Evolutionary conservation across 2,888 invertebrate species (phyloP).

Genomic region (Drosophila cracens): DNA sequence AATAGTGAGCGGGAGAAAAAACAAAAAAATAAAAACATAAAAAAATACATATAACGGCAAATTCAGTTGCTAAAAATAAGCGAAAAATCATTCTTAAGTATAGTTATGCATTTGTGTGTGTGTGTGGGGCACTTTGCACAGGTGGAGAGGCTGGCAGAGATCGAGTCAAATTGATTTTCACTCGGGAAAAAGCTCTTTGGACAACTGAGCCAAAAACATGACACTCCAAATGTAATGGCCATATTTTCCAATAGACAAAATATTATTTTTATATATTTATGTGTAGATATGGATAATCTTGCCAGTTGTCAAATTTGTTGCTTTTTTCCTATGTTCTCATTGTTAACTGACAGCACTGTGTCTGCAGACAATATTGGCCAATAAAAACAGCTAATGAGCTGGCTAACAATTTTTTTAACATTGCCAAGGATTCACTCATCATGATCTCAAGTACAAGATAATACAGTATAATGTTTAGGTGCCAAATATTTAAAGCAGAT

Average conservation of each 20-base stretch:
- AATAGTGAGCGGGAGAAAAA: slow-evolving; percentile 47
- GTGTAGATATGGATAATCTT: slow-evolving; percentile 22
- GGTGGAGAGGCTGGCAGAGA: slow-evolving; percentile 51
- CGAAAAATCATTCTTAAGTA: slow-evolving; percentile 72
- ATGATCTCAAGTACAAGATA: slow-evolving; percentile 22
- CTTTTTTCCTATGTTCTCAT: slow-evolving; percentile 30
- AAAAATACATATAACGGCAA: slow-evolving; percentile 53
- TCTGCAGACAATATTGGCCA: slow-evolving; percentile 43
- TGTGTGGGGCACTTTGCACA: slow-evolving; percentile 53
- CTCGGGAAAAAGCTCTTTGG: slow-evolving; percentile 68
- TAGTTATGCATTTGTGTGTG: slow-evolving; percentile 26
- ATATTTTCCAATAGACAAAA: slow-evolving; percentile 1
- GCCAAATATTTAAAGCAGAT: slow-evolving; percentile 64
- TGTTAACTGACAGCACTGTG: slow-evolving; percentile 72
- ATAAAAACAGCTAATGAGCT: slow-evolving; percentile 46
- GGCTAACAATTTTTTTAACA: slow-evolving; percentile 44
- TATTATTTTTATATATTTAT: slow-evolving; percentile 1
- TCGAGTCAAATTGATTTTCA: slow-evolving; percentile 41
- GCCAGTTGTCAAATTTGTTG: slow-evolving; percentile 37
- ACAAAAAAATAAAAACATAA: slow-evolving; percentile 8
- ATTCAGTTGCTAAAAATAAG: slow-evolving; percentile 80
- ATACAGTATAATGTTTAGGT: slow-evolving; percentile 43
- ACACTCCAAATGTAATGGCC: slow-evolving; percentile 30
- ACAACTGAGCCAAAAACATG: slow-evolving; percentile 52
- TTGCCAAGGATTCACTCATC: slow-evolving; percentile 75